Evolutionary conservation across 92 coral and sea anemone species (phyloP).

Genomic region (Siderastrea radians): DNA sequence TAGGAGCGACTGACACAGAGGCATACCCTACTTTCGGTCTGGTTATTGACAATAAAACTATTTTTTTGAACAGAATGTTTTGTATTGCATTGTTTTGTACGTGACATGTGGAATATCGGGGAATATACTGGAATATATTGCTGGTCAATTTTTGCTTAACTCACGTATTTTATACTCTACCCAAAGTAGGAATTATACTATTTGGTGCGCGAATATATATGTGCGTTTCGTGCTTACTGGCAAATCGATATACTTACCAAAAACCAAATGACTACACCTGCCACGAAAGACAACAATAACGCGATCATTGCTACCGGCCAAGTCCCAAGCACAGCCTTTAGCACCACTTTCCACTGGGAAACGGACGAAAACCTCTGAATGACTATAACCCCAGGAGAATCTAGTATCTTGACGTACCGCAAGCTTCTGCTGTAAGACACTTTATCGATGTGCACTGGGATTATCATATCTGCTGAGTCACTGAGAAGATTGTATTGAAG

Average conservation of each 20-base stretch:
- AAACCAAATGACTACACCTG: not conserved
- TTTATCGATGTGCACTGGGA: constrained; percentile 8
- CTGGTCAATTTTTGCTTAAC: no score
- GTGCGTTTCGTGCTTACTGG: no score
- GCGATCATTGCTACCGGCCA: not conserved
- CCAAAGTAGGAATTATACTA: no score
- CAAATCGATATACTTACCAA: not conserved
- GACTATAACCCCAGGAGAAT: constrained; percentile 18
- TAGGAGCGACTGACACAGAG: no score
- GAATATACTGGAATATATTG: no score
- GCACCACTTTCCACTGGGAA: not conserved
- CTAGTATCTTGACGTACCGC: constrained; percentile 8
- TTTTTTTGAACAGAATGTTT: no score
- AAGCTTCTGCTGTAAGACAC: not conserved
- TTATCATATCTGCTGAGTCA: not conserved
- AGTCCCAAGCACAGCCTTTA: not conserved
- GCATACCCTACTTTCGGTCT: no score
- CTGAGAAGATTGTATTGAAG: not conserved
- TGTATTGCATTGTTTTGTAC: no score
- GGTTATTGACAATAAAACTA: no score
- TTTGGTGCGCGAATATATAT: no score
- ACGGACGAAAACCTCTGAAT: not conserved
- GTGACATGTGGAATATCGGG: no score
- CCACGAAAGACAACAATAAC: not conserved
- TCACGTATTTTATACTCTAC: no score